Evolutionary conservation across 2,113 vertebrate genomes (phyloP).

Genomic region (Neoarius graeffei): DNA sequence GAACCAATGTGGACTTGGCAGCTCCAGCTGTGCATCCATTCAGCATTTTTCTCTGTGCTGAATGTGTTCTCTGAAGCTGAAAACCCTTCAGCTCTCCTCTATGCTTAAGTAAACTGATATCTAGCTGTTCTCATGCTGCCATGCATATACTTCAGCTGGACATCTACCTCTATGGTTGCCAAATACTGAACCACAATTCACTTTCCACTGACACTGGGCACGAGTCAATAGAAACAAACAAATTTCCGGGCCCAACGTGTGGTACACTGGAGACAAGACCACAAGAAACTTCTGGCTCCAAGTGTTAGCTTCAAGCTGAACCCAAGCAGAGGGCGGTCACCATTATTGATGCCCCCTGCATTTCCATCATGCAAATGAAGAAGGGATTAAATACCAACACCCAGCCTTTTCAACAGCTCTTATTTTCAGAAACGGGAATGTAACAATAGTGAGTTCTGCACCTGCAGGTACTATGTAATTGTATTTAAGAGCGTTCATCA

Average conservation of each 20-base stretch:
- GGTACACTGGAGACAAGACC: not conserved
- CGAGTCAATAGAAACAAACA: conserved; percentile 2
- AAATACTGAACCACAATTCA: conserved; percentile 10
- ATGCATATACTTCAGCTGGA: conserved; percentile 37
- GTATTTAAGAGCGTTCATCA: conserved; percentile 17
- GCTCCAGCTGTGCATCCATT: conserved; percentile 59
- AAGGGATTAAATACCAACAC: not conserved
- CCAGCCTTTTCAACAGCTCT: not conserved
- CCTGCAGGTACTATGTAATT: not conserved
- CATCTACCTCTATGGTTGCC: not conserved
- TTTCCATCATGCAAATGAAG: not conserved
- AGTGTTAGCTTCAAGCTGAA: not conserved
- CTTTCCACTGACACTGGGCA: conserved; percentile 18
- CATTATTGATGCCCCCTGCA: not conserved
- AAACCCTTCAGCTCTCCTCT: conserved; percentile 38
- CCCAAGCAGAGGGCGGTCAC: not conserved
- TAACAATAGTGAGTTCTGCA: not conserved
- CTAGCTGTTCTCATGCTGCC: conserved; percentile 37
- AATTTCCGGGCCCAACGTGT: not conserved
- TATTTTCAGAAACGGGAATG: not conserved
- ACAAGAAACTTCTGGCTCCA: not conserved
- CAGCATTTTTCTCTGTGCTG: not conserved
- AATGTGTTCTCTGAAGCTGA: conserved; percentile 45
- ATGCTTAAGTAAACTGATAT: conserved; percentile 60
- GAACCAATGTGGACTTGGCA: conserved; percentile 63